Base-by-base conservation (phyloP, 2,888 invertebrate genomes). In the Hemistola chrysoprasaria region DNA sequence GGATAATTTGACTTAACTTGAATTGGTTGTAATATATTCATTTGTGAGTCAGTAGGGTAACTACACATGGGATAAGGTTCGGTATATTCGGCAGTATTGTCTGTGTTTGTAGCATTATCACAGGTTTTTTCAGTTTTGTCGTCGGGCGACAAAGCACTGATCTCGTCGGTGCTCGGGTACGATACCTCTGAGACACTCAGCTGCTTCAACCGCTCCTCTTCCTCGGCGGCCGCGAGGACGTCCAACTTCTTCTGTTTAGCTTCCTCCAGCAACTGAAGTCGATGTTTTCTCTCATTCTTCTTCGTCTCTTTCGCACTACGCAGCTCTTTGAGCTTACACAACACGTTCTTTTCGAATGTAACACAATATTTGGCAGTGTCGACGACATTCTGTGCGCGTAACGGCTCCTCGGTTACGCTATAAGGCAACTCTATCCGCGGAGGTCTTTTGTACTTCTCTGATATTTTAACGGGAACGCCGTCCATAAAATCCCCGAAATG, bases 381-480 rank as follows among this genome's bases (percentile, higher is more conserved):
- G 22, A 86, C 73, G 44, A 76, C 70, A 66, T 71, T 73, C 53
- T 80, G 77, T n/a, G 86, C 80, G 54, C 82, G 71, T 22, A 67
- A 47, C 24, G 78, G 64, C 50, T 74, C 73, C 50, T 85, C 87
- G 25, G 55, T 63, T 11, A 85, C 73, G 56, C 71, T 74, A 57
- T 82, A 78, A 35, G 92, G 92, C 48, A 92, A 79, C 47, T 90
- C 92, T 31, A 83, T 78, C 53, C 69, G 62, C 39, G 93, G 92
- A 11, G 96, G 96, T 53, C 95, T 94, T 74, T 95, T 95, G 72
- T 94, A 97, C 63, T 93, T 94, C 79, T 97, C 96, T 30, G 95
- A 93, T 78, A 97, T 95, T 90, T 96, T 96, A 45, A 97, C 96
- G 65, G 95, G 94, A 59, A 97, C 93, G 56, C 93, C 94, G 81